These are phyloP conservation scores for Phalera bucephala DNA, from an alignment of 2,888 invertebrate genomes.

Conservation along the genomic window DNA sequence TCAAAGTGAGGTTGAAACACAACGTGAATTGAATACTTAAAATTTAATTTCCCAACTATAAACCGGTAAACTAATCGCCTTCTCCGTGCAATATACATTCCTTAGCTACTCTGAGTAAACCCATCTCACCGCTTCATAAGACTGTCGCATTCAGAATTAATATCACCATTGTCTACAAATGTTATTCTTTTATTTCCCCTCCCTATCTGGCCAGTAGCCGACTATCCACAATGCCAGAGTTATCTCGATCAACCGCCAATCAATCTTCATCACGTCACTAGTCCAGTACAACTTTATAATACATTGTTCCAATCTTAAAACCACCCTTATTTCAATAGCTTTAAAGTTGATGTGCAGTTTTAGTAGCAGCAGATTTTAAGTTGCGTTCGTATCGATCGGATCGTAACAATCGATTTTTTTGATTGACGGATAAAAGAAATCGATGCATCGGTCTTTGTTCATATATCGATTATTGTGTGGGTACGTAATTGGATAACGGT, in stretches of 20 bases:
- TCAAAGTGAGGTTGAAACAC: no score
- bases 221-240: conserved; percentile 52
- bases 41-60: no score
- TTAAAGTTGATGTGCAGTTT: conserved; percentile 7
- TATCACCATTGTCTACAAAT: conserved; percentile 36
- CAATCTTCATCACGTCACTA: conserved; percentile 51
- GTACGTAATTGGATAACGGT: conserved; percentile 58
- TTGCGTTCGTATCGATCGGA: conserved; percentile 38
- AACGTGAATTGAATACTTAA: no score
- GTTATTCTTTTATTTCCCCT: conserved; percentile 32
- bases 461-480: conserved; percentile 61
- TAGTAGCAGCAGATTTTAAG: conserved; percentile 1
- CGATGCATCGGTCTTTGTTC: conserved; percentile 58
- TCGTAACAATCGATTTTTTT: conserved; percentile 63
- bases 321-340: background rate
- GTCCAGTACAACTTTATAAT: conserved; percentile 19
- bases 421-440: conserved; percentile 75
- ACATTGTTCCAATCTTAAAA: background rate
- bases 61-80: background rate
- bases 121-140: conserved; percentile 23
- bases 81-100: background rate
- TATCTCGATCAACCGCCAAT: conserved; percentile 67
- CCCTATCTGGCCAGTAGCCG: conserved; percentile 55
- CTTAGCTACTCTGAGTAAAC: conserved; percentile 1
- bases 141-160: conserved; percentile 37